A percentile compares a stretch with the other conserved stretches of the same genome.
Conservation (phyloP, 1,140 invertebrate genomes). For the Camponotus pennsylvanicus region DNA sequence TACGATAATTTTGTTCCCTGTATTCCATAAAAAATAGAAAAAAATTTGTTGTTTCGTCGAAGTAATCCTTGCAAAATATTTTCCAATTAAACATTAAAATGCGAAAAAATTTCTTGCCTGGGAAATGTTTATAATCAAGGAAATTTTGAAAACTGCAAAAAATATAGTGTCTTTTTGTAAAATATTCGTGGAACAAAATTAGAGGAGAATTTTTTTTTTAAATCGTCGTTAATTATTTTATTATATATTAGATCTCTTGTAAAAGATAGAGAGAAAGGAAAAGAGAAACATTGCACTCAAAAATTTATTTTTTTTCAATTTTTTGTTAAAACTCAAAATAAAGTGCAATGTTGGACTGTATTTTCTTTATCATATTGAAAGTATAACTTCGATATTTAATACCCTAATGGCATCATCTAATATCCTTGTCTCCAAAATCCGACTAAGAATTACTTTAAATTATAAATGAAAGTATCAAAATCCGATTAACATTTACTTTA, state of each 20-base stretch:
- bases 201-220: background rate
- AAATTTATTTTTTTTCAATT: background rate
- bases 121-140: background rate
- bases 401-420: background rate
- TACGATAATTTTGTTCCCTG: background rate
- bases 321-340: background rate
- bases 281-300: background rate
- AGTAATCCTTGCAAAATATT: constrained; percentile 2
- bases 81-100: background rate
- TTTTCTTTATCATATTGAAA: constrained; percentile 2
- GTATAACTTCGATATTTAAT: background rate
- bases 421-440: background rate
- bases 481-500: background rate
- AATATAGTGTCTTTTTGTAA: background rate
- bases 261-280: too few species aligned
- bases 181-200: background rate
- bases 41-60: background rate
- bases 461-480: too few species aligned
- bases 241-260: background rate
- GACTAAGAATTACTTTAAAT: background rate
- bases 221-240: background rate
- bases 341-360: background rate
- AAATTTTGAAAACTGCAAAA: background rate
- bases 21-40: background rate
- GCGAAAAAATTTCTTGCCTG: background rate